Percentiles rank a stretch among this genome's conserved stretches.
Evolutionary conservation across 2,113 vertebrate species (phyloP).

Genomic region (western clawed frog (Xenopus tropicalis)): DNA sequence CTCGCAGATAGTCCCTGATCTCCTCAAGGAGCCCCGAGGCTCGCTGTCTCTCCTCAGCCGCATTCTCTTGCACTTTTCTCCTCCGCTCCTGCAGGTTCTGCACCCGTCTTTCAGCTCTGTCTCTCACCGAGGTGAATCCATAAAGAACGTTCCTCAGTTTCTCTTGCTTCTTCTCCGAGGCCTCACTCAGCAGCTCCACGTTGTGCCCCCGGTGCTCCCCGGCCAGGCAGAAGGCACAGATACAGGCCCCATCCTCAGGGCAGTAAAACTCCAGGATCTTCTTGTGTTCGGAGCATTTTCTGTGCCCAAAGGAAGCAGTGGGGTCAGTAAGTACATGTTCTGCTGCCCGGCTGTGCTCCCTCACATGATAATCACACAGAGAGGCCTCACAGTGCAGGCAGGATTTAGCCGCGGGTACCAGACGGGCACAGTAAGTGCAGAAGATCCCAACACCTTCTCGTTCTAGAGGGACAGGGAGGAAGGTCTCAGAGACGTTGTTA

Average conservation of each 20-base stretch:
- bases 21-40: not conserved
- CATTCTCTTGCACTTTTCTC: not conserved
- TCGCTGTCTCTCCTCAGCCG: not conserved
- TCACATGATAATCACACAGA: not conserved
- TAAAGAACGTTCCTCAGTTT: not conserved
- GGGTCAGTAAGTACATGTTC: not conserved
- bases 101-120: not conserved
- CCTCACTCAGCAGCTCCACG: not conserved
- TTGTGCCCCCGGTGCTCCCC: constrained; percentile 2
- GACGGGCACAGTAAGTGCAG: not conserved
- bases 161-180: not conserved
- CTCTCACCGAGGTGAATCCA: not conserved
- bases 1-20: not conserved
- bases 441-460: not conserved
- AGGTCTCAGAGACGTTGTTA: not conserved
- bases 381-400: not conserved
- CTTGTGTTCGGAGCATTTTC: not conserved
- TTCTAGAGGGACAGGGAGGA: not conserved
- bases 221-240: not conserved
- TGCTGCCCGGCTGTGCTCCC: not conserved
- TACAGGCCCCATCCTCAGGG: not conserved
- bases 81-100: not conserved
- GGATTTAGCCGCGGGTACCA: not conserved
- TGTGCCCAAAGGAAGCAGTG: not conserved
- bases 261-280: not conserved